Evolutionary conservation across 2,888 invertebrate species (phyloP).

Genomic region (Cremastinae sp.): DNA sequence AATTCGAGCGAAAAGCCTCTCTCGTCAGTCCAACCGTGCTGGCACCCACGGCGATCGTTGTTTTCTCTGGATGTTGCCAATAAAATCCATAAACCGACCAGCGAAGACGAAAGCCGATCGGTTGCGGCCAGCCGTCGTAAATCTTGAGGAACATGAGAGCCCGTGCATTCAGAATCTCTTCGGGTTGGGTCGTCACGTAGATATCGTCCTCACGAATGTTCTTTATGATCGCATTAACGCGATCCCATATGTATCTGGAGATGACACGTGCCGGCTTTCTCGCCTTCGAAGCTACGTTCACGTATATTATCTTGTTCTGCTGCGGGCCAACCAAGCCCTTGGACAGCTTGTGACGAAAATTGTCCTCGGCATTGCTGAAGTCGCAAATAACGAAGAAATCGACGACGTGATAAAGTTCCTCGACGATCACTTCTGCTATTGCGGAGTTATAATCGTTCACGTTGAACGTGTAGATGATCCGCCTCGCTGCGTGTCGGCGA

Average conservation of each 20-base stretch:
- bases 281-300: constrained; percentile 73
- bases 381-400: constrained; percentile 85
- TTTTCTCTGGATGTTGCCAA: constrained; percentile 85
- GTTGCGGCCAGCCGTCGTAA: constrained; percentile 85
- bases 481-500: constrained; percentile 80
- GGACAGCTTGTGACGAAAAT: constrained; percentile 80
- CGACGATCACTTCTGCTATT: constrained; percentile 83
- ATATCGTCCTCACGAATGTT: constrained; percentile 82
- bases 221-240: constrained; percentile 77
- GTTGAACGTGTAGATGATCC: constrained; percentile 83
- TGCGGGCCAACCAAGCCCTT: constrained; percentile 81
- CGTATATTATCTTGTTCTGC: constrained; percentile 82
- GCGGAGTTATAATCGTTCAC: constrained; percentile 82
- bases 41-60: constrained; percentile 82
- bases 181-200: constrained; percentile 82
- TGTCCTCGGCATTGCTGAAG: constrained; percentile 77
- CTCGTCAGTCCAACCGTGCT: constrained; percentile 80
- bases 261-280: constrained; percentile 69
- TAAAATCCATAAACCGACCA: constrained; percentile 87
- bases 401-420: constrained; percentile 83
- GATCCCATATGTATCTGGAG: constrained; percentile 79
- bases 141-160: constrained; percentile 86
- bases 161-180: constrained; percentile 83
- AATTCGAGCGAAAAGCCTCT: constrained; percentile 75
- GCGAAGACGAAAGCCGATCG: constrained; percentile 83